These are phyloP conservation scores for Hirtodrosophila trivittata DNA, from an alignment of 2,888 invertebrate species.

Conservation along the genomic window DNA sequence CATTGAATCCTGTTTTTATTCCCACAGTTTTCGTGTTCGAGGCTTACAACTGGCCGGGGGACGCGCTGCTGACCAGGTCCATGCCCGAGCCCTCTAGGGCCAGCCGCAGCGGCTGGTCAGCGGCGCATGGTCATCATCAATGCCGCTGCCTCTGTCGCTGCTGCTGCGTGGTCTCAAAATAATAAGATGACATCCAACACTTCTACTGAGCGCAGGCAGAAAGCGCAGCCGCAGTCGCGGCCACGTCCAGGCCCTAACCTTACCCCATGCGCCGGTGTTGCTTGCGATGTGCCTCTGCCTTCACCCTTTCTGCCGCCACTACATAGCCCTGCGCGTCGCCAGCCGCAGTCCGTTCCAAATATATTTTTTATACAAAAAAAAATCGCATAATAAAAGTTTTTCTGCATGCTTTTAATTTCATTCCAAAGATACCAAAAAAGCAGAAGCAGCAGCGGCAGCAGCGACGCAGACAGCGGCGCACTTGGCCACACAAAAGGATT, in stretches of 20 bases:
- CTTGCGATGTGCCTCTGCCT: slow-evolving; percentile 37
- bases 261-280: slow-evolving; percentile 51
- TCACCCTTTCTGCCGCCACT: slow-evolving; percentile 4
- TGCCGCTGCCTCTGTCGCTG: slow-evolving; percentile 40
- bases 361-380: slow-evolving; percentile 67
- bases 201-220: slow-evolving; percentile 74
- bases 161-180: slow-evolving; percentile 74
- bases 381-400: slow-evolving; percentile 73
- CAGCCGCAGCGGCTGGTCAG: slow-evolving; percentile 54
- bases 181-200: slow-evolving; percentile 85
- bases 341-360: slow-evolving; percentile 62
- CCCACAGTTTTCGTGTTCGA: slow-evolving; percentile 82
- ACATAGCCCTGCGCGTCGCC: slow-evolving; percentile 16
- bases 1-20: slow-evolving; percentile 84
- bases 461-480: slow-evolving; percentile 64
- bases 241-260: slow-evolving; percentile 45
- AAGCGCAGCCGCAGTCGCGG: slow-evolving; percentile 43
- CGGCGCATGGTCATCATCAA: slow-evolving; percentile 73
- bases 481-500: slow-evolving; percentile 73
- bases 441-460: slow-evolving; percentile 20
- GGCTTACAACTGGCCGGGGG: slow-evolving; percentile 61
- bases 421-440: slow-evolving; percentile 56
- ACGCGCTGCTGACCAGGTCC: slow-evolving; percentile 22
- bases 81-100: slow-evolving; percentile 30
- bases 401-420: slow-evolving; percentile 73